A percentile compares a stretch with the other conserved stretches of the same genome.
These are phyloP conservation scores for Sphaerophoria rueppellii DNA, from an alignment of 2,888 invertebrate species.

Conservation along the genomic window DNA sequence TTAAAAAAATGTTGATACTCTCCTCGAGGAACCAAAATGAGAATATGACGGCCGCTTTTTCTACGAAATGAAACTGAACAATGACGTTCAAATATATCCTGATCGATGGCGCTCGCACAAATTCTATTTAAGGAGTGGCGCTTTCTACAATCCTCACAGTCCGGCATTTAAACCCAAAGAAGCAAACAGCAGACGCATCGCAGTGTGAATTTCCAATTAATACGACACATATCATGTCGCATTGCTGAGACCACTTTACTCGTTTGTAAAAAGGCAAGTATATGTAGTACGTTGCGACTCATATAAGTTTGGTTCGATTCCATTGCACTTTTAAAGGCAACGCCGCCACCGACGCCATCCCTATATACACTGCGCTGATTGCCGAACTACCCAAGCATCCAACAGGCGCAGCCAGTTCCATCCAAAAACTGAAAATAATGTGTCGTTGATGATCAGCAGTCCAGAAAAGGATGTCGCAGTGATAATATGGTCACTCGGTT, in stretches of 20 bases:
- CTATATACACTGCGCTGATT: background rate
- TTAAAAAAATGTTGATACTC: too few species aligned
- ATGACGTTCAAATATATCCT: constrained; percentile 62
- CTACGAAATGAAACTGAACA: too few species aligned
- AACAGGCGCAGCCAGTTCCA: constrained; percentile 35
- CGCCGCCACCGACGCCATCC: background rate
- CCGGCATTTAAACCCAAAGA: constrained; percentile 32
- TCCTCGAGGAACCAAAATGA: too few species aligned
- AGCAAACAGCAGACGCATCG: constrained; percentile 54
- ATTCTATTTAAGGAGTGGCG: constrained; percentile 72
- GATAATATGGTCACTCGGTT: constrained; percentile 80
- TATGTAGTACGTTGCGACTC: background rate
- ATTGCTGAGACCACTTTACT: constrained; percentile 55
- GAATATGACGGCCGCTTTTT: too few species aligned
- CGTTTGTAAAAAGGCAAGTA: constrained; percentile 17
- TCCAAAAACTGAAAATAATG: constrained; percentile 61
- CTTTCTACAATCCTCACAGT: constrained; percentile 53
- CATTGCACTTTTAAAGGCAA: constrained; percentile 12
- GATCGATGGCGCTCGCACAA: constrained; percentile 60
- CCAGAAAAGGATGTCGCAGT: constrained; percentile 80
- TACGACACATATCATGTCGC: constrained; percentile 73
- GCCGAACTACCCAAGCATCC: constrained; percentile 45
- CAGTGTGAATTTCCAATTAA: constrained; percentile 72
- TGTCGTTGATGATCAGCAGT: constrained; percentile 74
- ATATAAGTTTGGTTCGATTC: constrained; percentile 18